Evolutionary conservation across 2,888 invertebrate species (phyloP).

Genomic region (Laspeyria flexula): DNA sequence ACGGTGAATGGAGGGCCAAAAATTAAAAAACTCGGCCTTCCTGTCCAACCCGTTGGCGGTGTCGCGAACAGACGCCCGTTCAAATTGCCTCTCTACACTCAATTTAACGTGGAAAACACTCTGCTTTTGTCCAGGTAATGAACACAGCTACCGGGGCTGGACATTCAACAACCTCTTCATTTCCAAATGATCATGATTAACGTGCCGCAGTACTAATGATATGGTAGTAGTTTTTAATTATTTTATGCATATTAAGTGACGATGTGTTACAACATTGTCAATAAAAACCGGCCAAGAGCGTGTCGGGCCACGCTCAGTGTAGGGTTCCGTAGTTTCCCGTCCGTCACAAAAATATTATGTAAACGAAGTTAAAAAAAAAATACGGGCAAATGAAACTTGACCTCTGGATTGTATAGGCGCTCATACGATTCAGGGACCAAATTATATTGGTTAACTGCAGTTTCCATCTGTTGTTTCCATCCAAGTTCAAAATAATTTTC

Average conservation of each 20-base stretch:
- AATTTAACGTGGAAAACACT: conserved; percentile 83
- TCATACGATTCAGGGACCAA: no score
- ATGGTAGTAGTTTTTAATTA: neutral
- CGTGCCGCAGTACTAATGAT: conserved; percentile 26
- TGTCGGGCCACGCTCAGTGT: no score
- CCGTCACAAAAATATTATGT: no score
- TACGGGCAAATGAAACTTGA: no score
- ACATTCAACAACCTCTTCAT: conserved; percentile 58
- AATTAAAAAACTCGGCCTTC: conserved; percentile 74
- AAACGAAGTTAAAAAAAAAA: no score
- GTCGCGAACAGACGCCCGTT: conserved; percentile 76
- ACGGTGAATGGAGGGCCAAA: conserved; percentile 65
- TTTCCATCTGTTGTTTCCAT: no score
- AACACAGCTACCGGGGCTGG: conserved; percentile 56
- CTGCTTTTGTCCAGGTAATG: conserved; percentile 80
- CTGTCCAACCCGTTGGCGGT: conserved; percentile 69
- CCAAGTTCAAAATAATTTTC: no score
- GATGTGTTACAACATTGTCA: neutral
- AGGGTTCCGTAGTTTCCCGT: no score
- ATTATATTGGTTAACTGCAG: no score
- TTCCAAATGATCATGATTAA: conserved; percentile 48
- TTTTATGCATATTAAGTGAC: no score
- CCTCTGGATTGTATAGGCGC: no score
- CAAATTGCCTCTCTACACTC: conserved; percentile 82
- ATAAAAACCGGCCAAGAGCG: no score